Evolutionary conservation across 1,140 invertebrate genomes (phyloP).

Genomic region (Drosophila busckii): DNA sequence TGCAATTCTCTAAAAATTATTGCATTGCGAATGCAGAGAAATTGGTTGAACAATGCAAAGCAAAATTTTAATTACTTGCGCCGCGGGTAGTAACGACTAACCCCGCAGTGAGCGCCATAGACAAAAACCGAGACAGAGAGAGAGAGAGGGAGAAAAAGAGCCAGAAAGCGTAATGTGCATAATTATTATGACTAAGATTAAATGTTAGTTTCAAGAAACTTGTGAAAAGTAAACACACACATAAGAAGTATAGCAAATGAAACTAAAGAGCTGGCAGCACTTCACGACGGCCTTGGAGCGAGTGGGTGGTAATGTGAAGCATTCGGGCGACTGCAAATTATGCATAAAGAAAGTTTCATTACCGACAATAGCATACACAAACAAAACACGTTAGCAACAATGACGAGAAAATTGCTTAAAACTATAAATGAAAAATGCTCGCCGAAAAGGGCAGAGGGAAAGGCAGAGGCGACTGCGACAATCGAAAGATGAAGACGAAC

Average conservation of each 20-base stretch:
- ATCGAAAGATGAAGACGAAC: not conserved
- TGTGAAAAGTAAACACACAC: constrained; percentile 36
- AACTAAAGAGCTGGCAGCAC: constrained; percentile 44
- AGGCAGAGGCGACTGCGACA: not conserved
- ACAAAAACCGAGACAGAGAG: not conserved
- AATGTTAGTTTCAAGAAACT: constrained; percentile 61
- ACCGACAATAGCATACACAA: constrained; percentile 41
- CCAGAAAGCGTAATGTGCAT: constrained; percentile 45
- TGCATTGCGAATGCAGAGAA: constrained; percentile 14
- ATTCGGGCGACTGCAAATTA: constrained; percentile 32
- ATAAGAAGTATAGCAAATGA: constrained; percentile 2
- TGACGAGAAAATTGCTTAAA: constrained; percentile 72
- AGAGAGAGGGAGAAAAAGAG: constrained; percentile 8
- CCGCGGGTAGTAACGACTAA: too few relatives aligned
- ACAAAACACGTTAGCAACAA: constrained; percentile 45
- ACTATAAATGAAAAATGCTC: constrained; percentile 61
- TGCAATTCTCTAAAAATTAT: constrained; percentile 6
- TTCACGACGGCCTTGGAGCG: constrained; percentile 20
- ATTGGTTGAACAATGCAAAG: constrained; percentile 34
- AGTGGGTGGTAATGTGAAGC: constrained; percentile 45
- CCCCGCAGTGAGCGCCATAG: too few relatives aligned
- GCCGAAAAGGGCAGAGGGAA: not conserved
- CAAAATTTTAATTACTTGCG: constrained; percentile 60
- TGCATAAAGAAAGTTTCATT: constrained; percentile 64
- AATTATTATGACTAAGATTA: constrained; percentile 64